Conservation (phyloP, 2,888 invertebrate genomes). For the Peribatodes rhomboidaria region DNA sequence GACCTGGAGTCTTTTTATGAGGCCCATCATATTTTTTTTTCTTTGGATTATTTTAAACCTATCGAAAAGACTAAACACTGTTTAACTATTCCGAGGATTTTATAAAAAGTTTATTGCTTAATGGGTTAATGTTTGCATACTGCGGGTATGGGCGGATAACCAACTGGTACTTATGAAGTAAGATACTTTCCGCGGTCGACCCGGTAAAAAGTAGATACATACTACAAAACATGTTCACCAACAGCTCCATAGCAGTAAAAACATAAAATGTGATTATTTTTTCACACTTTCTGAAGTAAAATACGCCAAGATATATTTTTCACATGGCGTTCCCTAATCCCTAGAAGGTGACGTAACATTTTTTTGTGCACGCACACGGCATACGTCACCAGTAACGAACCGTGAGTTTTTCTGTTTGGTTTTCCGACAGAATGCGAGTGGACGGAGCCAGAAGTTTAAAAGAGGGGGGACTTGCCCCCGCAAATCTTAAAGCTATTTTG, state of each 20-base stretch:
- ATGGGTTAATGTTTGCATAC: no score
- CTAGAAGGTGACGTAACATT: slow-evolving; percentile 26
- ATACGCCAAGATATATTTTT: slow-evolving; percentile 29
- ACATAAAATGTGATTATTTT: slow-evolving; percentile 15
- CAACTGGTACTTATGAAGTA: no score
- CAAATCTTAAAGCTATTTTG: not conserved
- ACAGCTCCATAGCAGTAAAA: not conserved
- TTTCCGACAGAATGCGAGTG: slow-evolving; percentile 51
- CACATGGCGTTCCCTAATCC: slow-evolving; percentile 22
- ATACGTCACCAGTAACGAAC: slow-evolving; percentile 56
- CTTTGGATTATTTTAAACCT: no score
- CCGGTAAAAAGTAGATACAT: not conserved
- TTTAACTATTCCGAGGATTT: no score
- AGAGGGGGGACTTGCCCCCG: slow-evolving; percentile 3
- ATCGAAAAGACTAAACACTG: no score
- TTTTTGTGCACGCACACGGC: slow-evolving; percentile 23
- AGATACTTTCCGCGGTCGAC: no score
- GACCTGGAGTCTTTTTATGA: no score
- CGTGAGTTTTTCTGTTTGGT: slow-evolving; percentile 54
- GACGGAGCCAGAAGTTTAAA: slow-evolving; percentile 15
- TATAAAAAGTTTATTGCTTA: no score
- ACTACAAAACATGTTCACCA: not conserved
- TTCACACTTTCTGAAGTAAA: slow-evolving; percentile 12
- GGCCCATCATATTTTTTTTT: no score
- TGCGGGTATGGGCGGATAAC: no score